Evolutionary conservation across 2,113 vertebrate species (phyloP).

Genomic region (Cromileptes altivelis): DNA sequence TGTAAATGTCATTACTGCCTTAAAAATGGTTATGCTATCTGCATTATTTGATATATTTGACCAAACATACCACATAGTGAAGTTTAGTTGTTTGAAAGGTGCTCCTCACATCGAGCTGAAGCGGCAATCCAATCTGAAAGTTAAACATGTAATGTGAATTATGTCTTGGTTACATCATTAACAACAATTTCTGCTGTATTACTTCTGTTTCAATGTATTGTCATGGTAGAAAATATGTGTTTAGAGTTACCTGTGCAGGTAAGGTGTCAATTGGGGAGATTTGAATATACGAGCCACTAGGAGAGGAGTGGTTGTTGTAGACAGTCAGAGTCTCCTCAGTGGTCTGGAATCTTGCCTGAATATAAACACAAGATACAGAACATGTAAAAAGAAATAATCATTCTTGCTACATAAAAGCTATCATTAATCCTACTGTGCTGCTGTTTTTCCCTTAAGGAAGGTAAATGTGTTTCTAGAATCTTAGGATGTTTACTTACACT

Average conservation of each 20-base stretch:
- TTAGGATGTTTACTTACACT: background rate
- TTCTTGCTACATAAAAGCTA: background rate
- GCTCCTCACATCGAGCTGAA: constrained; percentile 85
- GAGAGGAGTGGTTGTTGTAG: constrained; percentile 78
- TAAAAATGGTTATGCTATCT: background rate
- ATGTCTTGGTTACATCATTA: background rate
- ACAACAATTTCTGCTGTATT: background rate
- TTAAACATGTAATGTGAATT: background rate
- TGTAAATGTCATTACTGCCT: background rate
- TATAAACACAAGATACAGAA: background rate
- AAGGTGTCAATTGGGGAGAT: constrained; percentile 76
- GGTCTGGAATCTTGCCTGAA: constrained; percentile 70
- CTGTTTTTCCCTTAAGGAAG: background rate
- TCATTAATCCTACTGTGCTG: background rate
- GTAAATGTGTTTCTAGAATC: background rate
- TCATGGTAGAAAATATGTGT: background rate
- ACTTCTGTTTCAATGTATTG: background rate
- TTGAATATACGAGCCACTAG: constrained; percentile 87
- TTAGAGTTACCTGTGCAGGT: constrained; percentile 85
- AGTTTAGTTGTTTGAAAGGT: constrained; percentile 81
- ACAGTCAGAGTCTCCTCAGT: constrained; percentile 50
- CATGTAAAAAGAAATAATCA: background rate
- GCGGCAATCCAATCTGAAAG: constrained; percentile 87
- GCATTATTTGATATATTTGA: background rate
- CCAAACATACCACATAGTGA: constrained; percentile 88